Percentiles rank a stretch among this genome's conserved stretches.
These are phyloP conservation scores for Apodemia zela DNA, from an alignment of 2,888 invertebrate species.

Conservation along the genomic window DNA sequence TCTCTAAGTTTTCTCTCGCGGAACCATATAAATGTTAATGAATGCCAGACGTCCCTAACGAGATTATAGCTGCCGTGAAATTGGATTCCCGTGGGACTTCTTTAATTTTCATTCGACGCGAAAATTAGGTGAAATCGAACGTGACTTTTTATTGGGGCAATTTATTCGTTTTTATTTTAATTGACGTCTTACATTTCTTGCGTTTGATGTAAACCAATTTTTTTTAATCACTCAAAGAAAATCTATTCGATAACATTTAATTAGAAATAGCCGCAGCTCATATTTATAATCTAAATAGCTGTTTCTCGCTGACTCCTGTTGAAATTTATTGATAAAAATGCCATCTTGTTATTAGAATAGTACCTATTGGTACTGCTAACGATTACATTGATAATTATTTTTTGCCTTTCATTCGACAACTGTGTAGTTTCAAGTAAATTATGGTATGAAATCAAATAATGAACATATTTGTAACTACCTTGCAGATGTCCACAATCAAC, in stretches of 20 bases:
- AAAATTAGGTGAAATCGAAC: constrained; percentile 62
- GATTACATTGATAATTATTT: too few species aligned
- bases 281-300: too few species aligned
- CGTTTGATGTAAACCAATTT: not conserved
- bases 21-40: constrained; percentile 77
- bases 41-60: constrained; percentile 73
- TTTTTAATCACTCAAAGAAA: not conserved
- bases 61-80: constrained; percentile 74
- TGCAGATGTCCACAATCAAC: too few species aligned
- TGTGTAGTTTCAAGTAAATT: too few species aligned
- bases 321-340: too few species aligned
- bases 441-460: too few species aligned
- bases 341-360: too few species aligned
- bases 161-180: constrained; percentile 14
- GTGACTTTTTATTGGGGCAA: constrained; percentile 33
- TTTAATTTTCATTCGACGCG: constrained; percentile 72
- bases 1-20: constrained; percentile 56
- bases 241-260: not conserved
- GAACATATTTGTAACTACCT: too few species aligned
- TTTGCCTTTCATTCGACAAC: too few species aligned
- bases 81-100: constrained; percentile 72
- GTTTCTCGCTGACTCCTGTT: too few species aligned
- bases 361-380: too few species aligned
- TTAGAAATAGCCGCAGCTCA: too few species aligned
- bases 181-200: not conserved